phyloP scores from a whole-genome alignment of 2,797 vertebrate genomes.

The Natrix natrix region DNA sequence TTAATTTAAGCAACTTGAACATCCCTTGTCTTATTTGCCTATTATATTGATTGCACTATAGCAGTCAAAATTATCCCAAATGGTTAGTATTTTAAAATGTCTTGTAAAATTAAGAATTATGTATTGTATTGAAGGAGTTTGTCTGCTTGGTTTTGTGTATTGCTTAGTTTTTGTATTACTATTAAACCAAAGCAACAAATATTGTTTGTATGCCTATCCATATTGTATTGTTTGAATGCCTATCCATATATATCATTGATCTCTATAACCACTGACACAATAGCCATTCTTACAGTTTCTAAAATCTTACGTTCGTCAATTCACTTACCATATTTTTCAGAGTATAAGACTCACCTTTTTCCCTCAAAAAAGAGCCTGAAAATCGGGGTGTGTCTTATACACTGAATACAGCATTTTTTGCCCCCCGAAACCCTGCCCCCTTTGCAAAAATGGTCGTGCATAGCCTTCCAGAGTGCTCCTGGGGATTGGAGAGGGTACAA shows the following conservation, averaged over 20 bases:
- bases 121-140: background rate
- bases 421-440: too few relatives aligned
- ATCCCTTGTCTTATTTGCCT: background rate
- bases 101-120: background rate
- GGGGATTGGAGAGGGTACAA: too few relatives aligned
- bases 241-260: background rate
- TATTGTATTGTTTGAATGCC: background rate
- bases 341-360: too few relatives aligned
- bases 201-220: background rate
- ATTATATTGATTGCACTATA: slow-evolving; percentile 16
- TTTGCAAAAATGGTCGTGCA: too few relatives aligned
- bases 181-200: background rate
- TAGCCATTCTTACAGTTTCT: background rate
- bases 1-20: slow-evolving; percentile 59
- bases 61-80: background rate
- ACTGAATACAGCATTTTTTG: too few relatives aligned
- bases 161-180: background rate
- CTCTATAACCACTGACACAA: background rate
- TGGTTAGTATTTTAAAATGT: background rate
- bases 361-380: too few relatives aligned
- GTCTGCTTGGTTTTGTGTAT: background rate
- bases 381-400: too few relatives aligned
- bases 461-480: too few relatives aligned
- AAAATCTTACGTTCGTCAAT: background rate
- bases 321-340: background rate